Percentiles rank a stretch among this genome's conserved stretches.
Evolutionary conservation across 2,888 invertebrate species (phyloP).

Genomic region (Dicycla oo): DNA sequence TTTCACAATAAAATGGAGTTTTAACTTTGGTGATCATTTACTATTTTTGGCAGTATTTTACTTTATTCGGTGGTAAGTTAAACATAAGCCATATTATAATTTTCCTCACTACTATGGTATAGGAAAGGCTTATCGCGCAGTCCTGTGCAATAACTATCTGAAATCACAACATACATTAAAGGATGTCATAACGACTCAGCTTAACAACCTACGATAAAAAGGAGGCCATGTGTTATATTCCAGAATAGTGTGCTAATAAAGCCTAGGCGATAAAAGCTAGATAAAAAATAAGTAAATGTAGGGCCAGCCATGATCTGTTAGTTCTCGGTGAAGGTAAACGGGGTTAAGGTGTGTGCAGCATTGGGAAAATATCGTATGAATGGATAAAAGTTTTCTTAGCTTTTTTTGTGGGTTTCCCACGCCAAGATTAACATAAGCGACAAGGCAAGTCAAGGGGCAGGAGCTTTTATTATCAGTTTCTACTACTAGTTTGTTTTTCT

Average conservation of each 20-base stretch:
- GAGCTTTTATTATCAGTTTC: neutral
- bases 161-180: neutral
- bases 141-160: neutral
- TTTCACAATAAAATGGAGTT: no score
- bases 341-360: constrained; percentile 23
- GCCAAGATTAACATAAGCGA: neutral
- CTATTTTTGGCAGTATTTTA: no score
- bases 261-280: constrained; percentile 1
- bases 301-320: constrained; percentile 24
- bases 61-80: no score
- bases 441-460: neutral
- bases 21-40: no score
- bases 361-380: neutral
- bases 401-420: neutral
- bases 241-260: constrained; percentile 14
- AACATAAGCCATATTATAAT: no score
- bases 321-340: constrained; percentile 70
- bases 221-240: neutral
- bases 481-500: neutral
- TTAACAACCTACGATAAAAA: constrained; percentile 6
- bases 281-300: constrained; percentile 54
- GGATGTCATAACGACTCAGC: neutral
- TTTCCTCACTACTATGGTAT: neutral
- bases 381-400: neutral
- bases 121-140: neutral